These are phyloP conservation scores for Pleuronectes platessa DNA, from an alignment of 2,113 vertebrate genomes.

Conservation along the genomic window DNA sequence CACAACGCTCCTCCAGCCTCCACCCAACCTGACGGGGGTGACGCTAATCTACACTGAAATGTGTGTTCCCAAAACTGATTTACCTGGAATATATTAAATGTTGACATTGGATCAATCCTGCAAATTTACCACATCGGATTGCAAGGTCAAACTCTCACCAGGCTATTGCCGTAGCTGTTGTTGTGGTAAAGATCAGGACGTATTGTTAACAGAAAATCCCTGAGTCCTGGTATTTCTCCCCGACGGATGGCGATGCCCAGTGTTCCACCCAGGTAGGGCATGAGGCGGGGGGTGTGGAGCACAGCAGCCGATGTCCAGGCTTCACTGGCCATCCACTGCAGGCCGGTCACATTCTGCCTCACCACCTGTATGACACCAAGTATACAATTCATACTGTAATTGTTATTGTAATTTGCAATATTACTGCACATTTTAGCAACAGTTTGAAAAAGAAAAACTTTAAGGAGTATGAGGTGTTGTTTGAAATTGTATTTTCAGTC, in stretches of 20 bases:
- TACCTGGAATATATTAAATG: constrained; percentile 31
- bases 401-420: not conserved
- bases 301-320: constrained; percentile 51
- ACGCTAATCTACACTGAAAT: constrained; percentile 72
- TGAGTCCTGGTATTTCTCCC: constrained; percentile 67
- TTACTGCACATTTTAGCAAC: not conserved
- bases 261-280: constrained; percentile 62
- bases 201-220: constrained; percentile 48
- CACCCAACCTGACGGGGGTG: not conserved
- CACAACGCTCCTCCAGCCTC: constrained; percentile 34
- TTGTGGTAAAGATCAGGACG: constrained; percentile 34
- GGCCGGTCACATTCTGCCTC: constrained; percentile 70
- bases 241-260: constrained; percentile 73
- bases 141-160: constrained; percentile 29
- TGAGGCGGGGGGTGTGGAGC: constrained; percentile 52
- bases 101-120: not conserved
- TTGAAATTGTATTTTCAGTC: not conserved
- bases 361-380: constrained; percentile 51
- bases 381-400: not conserved
- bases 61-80: constrained; percentile 74
- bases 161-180: constrained; percentile 17
- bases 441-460: not conserved
- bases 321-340: constrained; percentile 80
- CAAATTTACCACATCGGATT: not conserved
- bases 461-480: not conserved